phyloP scores from a whole-genome alignment of 2,113 vertebrate genomes.

The Caretta caretta region DNA sequence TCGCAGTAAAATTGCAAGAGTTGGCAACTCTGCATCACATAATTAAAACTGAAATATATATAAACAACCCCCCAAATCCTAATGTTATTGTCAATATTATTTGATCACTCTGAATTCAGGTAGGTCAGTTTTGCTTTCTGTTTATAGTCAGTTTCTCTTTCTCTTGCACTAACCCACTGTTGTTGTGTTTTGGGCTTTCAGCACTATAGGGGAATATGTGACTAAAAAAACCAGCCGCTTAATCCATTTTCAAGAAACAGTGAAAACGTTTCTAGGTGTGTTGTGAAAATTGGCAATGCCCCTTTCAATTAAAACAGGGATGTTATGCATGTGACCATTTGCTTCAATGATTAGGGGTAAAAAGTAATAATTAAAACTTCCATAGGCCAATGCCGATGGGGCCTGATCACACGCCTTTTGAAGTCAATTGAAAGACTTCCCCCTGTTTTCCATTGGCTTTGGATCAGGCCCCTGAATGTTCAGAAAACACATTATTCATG shows the following conservation, averaged over 20 bases:
- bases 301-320: background rate
- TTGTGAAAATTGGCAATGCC: background rate
- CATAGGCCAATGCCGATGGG: too few relatives aligned
- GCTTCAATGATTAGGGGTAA: too few relatives aligned
- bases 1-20: background rate
- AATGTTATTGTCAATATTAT: background rate
- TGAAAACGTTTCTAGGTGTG: background rate
- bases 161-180: background rate
- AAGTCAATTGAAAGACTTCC: background rate
- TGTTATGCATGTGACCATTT: too few relatives aligned
- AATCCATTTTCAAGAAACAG: background rate
- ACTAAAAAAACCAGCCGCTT: slow-evolving; percentile 18
- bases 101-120: background rate
- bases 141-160: background rate
- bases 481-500: background rate
- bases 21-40: background rate
- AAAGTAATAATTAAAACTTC: too few relatives aligned
- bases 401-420: background rate
- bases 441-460: background rate
- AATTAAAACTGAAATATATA: background rate
- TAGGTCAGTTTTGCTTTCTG: background rate
- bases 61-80: background rate
- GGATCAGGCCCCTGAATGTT: background rate
- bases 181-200: accelerated
- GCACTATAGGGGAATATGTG: background rate